These are phyloP conservation scores for Axea sp. DNA, from an alignment of 2,888 invertebrate genomes.

Conservation along the genomic window DNA sequence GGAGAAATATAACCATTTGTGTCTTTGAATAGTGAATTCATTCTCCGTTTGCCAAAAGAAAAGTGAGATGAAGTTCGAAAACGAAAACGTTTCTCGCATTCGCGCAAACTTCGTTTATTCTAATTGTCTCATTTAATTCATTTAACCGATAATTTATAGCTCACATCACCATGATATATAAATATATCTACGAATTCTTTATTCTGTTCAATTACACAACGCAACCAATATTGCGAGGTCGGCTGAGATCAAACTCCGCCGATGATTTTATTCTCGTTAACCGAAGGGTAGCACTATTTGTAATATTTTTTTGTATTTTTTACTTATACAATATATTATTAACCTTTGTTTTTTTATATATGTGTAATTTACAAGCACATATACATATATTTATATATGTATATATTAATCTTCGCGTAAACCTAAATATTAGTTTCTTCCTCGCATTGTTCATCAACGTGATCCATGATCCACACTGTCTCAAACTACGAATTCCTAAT, in stretches of 20 bases:
- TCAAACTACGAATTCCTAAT: constrained; percentile 39
- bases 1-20: constrained; percentile 71
- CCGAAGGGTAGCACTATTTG: constrained; percentile 55
- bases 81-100: constrained; percentile 29
- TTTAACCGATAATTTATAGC: constrained; percentile 41
- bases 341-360: constrained; percentile 53
- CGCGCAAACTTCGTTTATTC: constrained; percentile 37
- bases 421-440: constrained; percentile 52
- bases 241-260: constrained; percentile 18
- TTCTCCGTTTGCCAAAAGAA: constrained; percentile 22
- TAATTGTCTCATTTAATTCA: constrained; percentile 42
- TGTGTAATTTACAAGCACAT: constrained; percentile 62
- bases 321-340: constrained; percentile 58
- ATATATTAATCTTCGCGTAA: constrained; percentile 58
- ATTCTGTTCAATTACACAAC: constrained; percentile 55
- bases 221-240: constrained; percentile 48
- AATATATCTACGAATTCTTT: constrained; percentile 72
- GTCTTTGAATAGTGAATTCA: constrained; percentile 9
- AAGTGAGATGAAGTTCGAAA: constrained; percentile 30
- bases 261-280: constrained; percentile 49
- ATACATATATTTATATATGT: constrained; percentile 53
- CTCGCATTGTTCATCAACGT: constrained; percentile 21
- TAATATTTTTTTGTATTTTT: constrained; percentile 47
- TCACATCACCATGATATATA: constrained; percentile 67
- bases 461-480: constrained; percentile 22